Evolutionary conservation across 2,113 vertebrate genomes (phyloP).

Genomic region (Cheilinus undulatus): DNA sequence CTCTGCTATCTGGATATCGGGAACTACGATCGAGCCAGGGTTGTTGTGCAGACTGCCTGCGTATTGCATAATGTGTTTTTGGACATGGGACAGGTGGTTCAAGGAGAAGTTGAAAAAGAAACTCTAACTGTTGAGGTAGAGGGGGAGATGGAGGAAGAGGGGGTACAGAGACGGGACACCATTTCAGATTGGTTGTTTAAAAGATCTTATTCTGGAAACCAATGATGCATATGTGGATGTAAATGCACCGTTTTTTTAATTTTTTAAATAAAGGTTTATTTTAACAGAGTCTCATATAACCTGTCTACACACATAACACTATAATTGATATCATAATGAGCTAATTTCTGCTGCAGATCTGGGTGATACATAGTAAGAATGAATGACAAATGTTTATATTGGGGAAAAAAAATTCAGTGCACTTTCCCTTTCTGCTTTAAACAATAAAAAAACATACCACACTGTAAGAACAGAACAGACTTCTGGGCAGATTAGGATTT

Average conservation of each 20-base stretch:
- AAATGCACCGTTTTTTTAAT: background rate
- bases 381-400: no score
- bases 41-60: conserved; percentile 78
- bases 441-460: no score
- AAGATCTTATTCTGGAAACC: conserved; percentile 18
- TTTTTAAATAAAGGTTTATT: conserved; percentile 17
- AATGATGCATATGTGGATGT: conserved; percentile 1
- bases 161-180: conserved; percentile 64
- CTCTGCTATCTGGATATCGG: conserved; percentile 79
- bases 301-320: background rate
- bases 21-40: conserved; percentile 72
- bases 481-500: no score
- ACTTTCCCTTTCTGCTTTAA: no score
- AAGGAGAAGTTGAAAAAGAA: conserved; percentile 53
- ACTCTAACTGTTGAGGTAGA: conserved; percentile 9
- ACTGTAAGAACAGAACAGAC: no score
- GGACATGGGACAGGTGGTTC: conserved; percentile 55
- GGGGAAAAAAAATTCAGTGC: no score
- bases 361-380: background rate
- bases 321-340: background rate
- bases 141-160: conserved; percentile 69
- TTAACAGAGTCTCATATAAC: background rate
- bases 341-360: background rate
- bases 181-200: conserved; percentile 71
- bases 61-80: conserved; percentile 80